phyloP scores from a whole-genome alignment of 1,140 invertebrate species.

The Panonychus citri region DNA sequence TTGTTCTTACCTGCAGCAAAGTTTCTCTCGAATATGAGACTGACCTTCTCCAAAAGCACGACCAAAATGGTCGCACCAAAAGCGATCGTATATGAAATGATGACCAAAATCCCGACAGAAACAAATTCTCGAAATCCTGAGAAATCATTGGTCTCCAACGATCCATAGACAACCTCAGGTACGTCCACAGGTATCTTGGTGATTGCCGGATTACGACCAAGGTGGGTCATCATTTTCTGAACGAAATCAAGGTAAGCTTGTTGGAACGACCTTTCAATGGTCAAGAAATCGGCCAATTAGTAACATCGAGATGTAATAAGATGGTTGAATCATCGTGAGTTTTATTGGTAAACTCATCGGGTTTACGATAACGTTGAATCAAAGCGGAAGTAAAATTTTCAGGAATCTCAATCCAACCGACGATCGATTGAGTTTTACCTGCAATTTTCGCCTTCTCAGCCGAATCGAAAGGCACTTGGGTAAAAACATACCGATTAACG shows the following conservation, averaged over 20 bases:
- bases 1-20: conserved; percentile 71
- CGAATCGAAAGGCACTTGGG: background rate
- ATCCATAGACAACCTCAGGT: background rate
- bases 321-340: background rate
- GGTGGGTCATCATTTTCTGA: background rate
- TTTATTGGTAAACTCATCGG: background rate
- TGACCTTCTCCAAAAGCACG: conserved; percentile 44
- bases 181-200: background rate
- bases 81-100: background rate
- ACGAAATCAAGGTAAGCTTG: background rate
- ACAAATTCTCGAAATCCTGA: background rate
- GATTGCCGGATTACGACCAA: background rate
- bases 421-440: conserved; percentile 7
- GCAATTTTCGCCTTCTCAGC: conserved; percentile 4
- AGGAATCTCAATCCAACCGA: conserved; percentile 10
- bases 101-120: background rate
- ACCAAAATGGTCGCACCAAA: background rate
- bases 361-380: background rate
- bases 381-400: conserved; percentile 8
- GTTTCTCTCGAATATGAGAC: conserved; percentile 58
- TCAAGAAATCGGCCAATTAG: background rate
- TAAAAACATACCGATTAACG: background rate
- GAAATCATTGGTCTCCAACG: background rate
- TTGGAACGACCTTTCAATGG: background rate
- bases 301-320: conserved; percentile 1